Conservation (phyloP, 2,797 vertebrate genomes). For the Ispidina lecontei region DNA sequence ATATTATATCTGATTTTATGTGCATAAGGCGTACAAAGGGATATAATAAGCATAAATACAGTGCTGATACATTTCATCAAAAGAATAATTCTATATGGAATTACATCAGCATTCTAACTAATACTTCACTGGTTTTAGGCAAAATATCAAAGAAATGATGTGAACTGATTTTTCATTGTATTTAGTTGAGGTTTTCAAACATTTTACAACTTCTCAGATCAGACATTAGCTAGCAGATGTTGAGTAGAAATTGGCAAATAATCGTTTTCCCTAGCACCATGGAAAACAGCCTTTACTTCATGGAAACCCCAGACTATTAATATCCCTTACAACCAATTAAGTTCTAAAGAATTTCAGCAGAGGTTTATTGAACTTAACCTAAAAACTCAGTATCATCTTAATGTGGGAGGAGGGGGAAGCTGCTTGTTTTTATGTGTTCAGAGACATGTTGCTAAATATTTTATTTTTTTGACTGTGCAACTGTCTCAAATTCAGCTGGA, state of each 20-base stretch:
- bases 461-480: not conserved
- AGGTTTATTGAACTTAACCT: not conserved
- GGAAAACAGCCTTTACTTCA: not conserved
- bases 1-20: not conserved
- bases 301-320: not conserved
- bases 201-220: not conserved
- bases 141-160: slow-evolving; percentile 34
- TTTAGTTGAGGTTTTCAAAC: not conserved
- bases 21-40: not conserved
- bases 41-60: not conserved
- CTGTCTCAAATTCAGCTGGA: not conserved
- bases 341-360: not conserved
- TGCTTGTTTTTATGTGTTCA: not conserved
- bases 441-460: not conserved
- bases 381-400: not conserved
- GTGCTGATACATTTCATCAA: slow-evolving; percentile 14
- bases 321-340: not conserved
- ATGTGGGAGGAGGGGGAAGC: fast-evolving
- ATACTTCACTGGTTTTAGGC: not conserved
- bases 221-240: not conserved
- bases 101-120: not conserved
- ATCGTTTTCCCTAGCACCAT: not conserved
- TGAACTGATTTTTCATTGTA: not conserved
- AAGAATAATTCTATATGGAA: slow-evolving; percentile 20
- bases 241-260: not conserved